phyloP scores from a whole-genome alignment of 2,113 vertebrate genomes.

The Delphinapterus leucas region DNA sequence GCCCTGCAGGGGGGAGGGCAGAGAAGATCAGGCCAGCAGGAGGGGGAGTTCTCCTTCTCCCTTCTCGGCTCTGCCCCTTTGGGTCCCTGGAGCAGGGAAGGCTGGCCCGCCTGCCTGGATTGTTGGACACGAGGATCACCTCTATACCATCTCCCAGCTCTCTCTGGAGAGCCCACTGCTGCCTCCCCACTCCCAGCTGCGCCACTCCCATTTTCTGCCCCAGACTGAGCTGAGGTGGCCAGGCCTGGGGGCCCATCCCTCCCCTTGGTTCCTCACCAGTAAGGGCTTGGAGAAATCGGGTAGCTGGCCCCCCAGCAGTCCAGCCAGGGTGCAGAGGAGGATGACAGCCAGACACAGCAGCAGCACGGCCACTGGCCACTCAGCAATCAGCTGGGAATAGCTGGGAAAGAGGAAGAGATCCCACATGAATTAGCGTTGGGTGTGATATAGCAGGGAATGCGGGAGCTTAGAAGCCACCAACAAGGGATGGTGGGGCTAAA shows the following conservation, averaged over 20 bases:
- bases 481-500: neutral
- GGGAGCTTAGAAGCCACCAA: neutral
- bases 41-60: neutral
- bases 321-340: conserved; percentile 89
- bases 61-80: neutral
- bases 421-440: neutral
- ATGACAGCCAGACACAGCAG: conserved; percentile 84
- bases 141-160: neutral
- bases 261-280: conserved; percentile 82
- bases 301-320: conserved; percentile 88
- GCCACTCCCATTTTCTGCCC: neutral
- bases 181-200: neutral
- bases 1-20: conserved; percentile 83
- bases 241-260: neutral
- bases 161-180: neutral
- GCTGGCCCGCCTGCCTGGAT: neutral
- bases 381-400: conserved; percentile 91
- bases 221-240: neutral
- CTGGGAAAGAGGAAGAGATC: conserved; percentile 81
- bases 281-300: conserved; percentile 96
- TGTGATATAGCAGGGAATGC: too few relatives aligned
- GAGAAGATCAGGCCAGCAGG: neutral
- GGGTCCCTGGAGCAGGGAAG: neutral
- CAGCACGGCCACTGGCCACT: conserved; percentile 89
- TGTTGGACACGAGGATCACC: neutral